Base-by-base conservation (phyloP, 2,113 vertebrate species). In the Toxotes chatareus region DNA sequence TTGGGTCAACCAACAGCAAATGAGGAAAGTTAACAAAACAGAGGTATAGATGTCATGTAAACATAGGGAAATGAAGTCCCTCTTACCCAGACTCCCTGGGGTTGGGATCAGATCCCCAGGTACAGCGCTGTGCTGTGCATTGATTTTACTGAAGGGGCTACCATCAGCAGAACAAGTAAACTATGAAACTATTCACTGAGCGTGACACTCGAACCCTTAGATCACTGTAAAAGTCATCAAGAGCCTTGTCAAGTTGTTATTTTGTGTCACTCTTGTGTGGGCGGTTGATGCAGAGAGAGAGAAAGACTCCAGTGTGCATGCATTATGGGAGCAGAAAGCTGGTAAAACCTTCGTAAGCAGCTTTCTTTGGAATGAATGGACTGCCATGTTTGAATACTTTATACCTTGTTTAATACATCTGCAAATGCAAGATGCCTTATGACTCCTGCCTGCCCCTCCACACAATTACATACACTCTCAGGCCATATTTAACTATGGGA, bases 1-100 rank as follows among this genome's bases (percentile, higher is more conserved):
- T 56, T 81, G 86, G 84, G 66, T 74, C 76, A 47, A 64, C 69
- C 27, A 83, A 81, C 76, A 88, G 73, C 80, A 85, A 76, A 79
- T 64, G 56, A 38, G 74, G 46, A 76, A 53, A 74, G 59, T 76
- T 86, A 80, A 86, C 84, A 75, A 88, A 64, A 61, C 75, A 60
- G 53, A 62, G 53, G 77, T 85, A 71, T 56, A 86, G 77, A 75
- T 69, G 66, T 27, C 73, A 78, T 62, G 61, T 78, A 86, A 73
- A 80, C 59, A 86, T 71, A 51, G 46, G n/a, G 46, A 77, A 19
- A n/a, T 40, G 42, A 75, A 27, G 81, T 87, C 76, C 71, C 73
- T 66, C 57, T 59, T 65, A 57, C 44, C 79, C 62, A 73, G 68
- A 74, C 67, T 88, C 85, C 81, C 83, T 31, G 53, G 76, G 62